Conservation (phyloP, 2,113 vertebrate genomes). For the Plecotus auritus region DNA sequence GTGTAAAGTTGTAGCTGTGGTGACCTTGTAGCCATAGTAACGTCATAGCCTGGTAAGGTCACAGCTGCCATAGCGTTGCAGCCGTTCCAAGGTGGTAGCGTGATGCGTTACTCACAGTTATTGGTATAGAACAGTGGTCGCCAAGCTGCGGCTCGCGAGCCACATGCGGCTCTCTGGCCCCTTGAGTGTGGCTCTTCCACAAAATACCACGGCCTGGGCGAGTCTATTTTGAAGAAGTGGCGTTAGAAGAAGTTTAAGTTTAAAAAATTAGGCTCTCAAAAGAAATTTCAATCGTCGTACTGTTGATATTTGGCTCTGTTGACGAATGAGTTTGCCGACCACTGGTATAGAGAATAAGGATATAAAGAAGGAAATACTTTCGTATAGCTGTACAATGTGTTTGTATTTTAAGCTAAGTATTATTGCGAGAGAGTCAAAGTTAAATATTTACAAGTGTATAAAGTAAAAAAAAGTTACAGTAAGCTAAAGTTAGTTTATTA, state of each 20-base stretch:
- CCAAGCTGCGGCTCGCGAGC: too few relatives aligned
- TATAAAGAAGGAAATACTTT: not conserved
- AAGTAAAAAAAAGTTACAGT: not conserved
- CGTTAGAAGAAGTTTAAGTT: too few relatives aligned
- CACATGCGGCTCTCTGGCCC: too few relatives aligned
- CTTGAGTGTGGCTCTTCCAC: too few relatives aligned
- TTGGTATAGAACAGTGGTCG: too few relatives aligned
- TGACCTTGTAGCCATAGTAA: rapidly evolving
- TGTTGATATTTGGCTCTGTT: too few relatives aligned
- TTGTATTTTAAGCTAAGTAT: not conserved
- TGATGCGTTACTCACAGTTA: not conserved
- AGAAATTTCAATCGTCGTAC: too few relatives aligned
- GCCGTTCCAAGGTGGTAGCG: not conserved
- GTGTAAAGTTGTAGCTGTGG: not conserved
- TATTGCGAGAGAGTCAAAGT: not conserved
- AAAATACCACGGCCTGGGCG: too few relatives aligned
- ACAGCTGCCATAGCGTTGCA: not conserved
- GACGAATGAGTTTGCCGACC: too few relatives aligned
- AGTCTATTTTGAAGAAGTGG: too few relatives aligned
- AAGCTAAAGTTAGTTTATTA: not conserved
- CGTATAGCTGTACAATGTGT: not conserved
- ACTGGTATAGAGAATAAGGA: too few relatives aligned
- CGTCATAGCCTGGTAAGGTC: not conserved
- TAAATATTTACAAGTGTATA: not conserved
- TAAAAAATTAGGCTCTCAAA: too few relatives aligned